Conservation (phyloP, 2,113 vertebrate genomes). For the Carassius carassius region DNA sequence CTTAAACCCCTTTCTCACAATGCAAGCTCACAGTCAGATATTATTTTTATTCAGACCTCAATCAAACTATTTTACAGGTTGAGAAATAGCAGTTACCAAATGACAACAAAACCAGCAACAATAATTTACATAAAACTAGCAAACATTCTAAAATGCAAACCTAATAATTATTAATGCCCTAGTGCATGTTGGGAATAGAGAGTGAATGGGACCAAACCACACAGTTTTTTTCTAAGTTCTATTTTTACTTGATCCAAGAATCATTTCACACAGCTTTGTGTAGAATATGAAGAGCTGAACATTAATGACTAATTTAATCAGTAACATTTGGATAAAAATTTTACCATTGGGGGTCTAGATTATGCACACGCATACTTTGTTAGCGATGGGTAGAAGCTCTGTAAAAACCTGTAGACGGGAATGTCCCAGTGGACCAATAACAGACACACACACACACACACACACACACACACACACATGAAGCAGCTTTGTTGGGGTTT, state of each 20-base stretch:
- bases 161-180: constrained; percentile 26
- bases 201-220: background rate
- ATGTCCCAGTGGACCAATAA: constrained; percentile 4
- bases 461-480: constrained; percentile 23
- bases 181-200: background rate
- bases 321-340: background rate
- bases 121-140: background rate
- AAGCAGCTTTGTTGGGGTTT: constrained; percentile 18
- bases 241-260: background rate
- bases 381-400: background rate
- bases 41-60: background rate
- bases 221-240: background rate
- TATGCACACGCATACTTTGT: background rate
- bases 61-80: background rate
- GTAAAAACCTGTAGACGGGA: constrained; percentile 4
- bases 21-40: background rate
- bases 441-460: background rate
- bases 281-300: background rate
- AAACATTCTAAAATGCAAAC: background rate
- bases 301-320: constrained; percentile 6
- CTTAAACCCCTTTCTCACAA: background rate
- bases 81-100: background rate
- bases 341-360: background rate
- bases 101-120: constrained; percentile 3
- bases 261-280: background rate